A percentile compares a stretch with the other conserved stretches of the same genome.
phyloP scores from a whole-genome alignment of 2,888 invertebrate species.

The Eutolmus rufibarbis region DNA sequence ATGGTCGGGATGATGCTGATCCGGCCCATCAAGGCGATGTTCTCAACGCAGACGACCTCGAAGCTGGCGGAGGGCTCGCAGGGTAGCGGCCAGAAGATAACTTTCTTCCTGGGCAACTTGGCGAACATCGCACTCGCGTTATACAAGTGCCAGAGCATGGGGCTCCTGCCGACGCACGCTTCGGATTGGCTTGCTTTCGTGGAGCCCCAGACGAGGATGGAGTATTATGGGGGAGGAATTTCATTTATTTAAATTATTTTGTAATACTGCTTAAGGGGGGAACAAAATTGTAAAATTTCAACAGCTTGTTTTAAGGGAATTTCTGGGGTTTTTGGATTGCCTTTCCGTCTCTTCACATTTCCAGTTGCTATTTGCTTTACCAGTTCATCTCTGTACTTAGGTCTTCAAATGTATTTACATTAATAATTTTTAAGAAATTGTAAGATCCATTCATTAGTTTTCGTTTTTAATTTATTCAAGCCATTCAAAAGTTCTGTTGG shows the following conservation, averaged over 20 bases:
- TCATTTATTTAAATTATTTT: conserved; percentile 64
- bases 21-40: conserved; percentile 93
- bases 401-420: too few species aligned
- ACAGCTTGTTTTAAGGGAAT: neutral
- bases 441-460: too few species aligned
- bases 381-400: too few species aligned
- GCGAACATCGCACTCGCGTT: conserved; percentile 90
- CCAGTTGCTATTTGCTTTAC: too few species aligned
- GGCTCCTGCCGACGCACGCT: conserved; percentile 92
- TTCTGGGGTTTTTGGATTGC: neutral
- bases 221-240: conserved; percentile 85
- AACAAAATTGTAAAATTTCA: neutral
- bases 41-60: conserved; percentile 87
- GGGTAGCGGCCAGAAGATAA: conserved; percentile 88
- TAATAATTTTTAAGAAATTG: too few species aligned
- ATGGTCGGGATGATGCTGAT: conserved; percentile 99
- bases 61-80: conserved; percentile 94
- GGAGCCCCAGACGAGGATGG: conserved; percentile 84
- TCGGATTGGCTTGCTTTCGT: conserved; percentile 99
- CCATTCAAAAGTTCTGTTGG: too few species aligned
- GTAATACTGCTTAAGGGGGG: neutral
- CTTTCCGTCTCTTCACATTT: neutral
- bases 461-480: too few species aligned
- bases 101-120: conserved; percentile 92
- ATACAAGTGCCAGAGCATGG: conserved; percentile 99